phyloP scores from a whole-genome alignment of 2,113 vertebrate genomes.

The Apistogramma diplotaenia region DNA sequence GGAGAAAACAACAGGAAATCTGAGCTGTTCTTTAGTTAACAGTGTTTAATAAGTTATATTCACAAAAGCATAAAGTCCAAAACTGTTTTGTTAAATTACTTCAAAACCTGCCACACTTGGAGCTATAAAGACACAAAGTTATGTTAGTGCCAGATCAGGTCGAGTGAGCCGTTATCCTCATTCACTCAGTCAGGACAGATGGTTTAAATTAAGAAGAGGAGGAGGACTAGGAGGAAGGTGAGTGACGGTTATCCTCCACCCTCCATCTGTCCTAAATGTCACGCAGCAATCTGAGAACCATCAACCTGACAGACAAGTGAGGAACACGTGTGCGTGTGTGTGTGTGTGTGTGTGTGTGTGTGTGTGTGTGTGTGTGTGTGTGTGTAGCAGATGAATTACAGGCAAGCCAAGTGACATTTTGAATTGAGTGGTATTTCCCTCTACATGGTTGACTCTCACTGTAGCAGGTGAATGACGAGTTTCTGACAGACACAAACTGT shows the following conservation, averaged over 20 bases:
- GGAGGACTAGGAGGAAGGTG: constrained; percentile 23
- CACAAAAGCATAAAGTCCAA: neutral
- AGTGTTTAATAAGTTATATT: neutral
- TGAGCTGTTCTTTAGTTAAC: neutral
- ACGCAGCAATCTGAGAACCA: constrained; percentile 62
- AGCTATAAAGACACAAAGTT: neutral
- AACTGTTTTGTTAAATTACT: neutral
- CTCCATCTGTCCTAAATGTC: constrained; percentile 61
- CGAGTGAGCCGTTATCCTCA: neutral
- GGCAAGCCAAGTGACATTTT: constrained; percentile 42
- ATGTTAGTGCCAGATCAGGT: neutral
- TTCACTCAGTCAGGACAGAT: constrained; percentile 33
- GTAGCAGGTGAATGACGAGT: constrained; percentile 35
- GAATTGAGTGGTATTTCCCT: constrained; percentile 46
- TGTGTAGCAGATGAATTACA: constrained; percentile 44
- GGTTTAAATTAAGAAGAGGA: constrained; percentile 40
- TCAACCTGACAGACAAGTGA: constrained; percentile 41
- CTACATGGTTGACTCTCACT: constrained; percentile 24
- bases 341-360: constrained; percentile 31
- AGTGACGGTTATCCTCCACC: constrained; percentile 52
- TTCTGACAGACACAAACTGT: constrained; percentile 41
- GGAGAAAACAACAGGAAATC: neutral
- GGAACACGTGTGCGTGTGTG: constrained; percentile 41
- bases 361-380: constrained; percentile 27
- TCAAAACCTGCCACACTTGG: neutral